Evolutionary conservation across 2,888 invertebrate genomes (phyloP).

Genomic region (Aricia artaxerxes): DNA sequence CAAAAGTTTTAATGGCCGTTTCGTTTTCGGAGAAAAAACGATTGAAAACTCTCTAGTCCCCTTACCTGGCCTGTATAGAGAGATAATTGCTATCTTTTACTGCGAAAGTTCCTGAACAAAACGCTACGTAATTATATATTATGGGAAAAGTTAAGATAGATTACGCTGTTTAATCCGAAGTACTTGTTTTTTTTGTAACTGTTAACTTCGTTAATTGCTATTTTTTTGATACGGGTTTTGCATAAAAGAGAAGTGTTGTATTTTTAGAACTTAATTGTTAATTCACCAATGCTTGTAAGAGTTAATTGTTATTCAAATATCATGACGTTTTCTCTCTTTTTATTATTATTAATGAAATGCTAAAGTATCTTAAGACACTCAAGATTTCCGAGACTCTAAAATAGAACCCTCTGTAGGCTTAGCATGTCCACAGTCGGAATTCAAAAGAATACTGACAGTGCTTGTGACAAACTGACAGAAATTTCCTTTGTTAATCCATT

Average conservation of each 20-base stretch:
- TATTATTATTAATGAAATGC: too few species aligned
- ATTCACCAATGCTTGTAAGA: too few species aligned
- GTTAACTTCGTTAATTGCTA: conserved; percentile 70
- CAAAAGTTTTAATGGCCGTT: conserved; percentile 26
- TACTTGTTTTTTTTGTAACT: conserved; percentile 50
- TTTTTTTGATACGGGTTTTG: conserved; percentile 42
- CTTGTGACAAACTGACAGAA: too few species aligned
- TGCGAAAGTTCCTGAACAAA: conserved; percentile 17
- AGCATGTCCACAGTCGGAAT: too few species aligned
- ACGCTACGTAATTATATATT: conserved; percentile 28
- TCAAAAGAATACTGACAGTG: too few species aligned
- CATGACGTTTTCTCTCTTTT: too few species aligned
- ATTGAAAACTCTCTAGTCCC: conserved; percentile 26
- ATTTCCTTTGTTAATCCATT: too few species aligned
- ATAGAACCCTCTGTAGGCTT: too few species aligned
- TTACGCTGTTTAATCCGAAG: conserved; percentile 16
- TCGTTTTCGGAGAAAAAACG: conserved; percentile 20
- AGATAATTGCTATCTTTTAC: conserved; percentile 30
- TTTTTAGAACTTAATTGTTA: neutral
- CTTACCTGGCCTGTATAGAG: conserved; percentile 26
- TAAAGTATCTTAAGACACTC: too few species aligned
- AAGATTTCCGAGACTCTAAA: too few species aligned
- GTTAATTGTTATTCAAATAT: too few species aligned
- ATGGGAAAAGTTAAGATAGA: conserved; percentile 25
- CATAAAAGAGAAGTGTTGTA: neutral